Base-by-base conservation (phyloP, 35 echinoderm and acorn worm genomes). In the Diadema setosum region DNA sequence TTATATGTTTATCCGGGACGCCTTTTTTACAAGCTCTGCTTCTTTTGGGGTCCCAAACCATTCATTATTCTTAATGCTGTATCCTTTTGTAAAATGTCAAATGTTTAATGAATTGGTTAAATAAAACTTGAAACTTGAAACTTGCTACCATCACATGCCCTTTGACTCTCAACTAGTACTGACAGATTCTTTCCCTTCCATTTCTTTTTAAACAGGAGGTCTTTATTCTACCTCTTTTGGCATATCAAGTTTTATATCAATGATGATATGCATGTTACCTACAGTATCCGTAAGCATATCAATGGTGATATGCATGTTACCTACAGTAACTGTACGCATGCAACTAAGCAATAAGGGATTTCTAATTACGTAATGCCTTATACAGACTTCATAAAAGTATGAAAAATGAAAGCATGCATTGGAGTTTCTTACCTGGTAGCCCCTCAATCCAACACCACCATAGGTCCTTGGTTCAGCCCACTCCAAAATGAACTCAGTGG, bases 401-500 rank as follows among this genome's bases (percentile, higher is more conserved):
- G n/a, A 11, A 9, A 52, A 52, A 52, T 52, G 9, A 52, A 11
- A 9, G 9, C n/a, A 11, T 52, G 48, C 48, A 52, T 11, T 52
- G n/a, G 48, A 9, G 9, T n/a, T 52, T 1, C 73, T 12, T 87
- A 95, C 94, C 94, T 92, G 94, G 55, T 88, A 97, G 21, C 95
- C 95, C 24, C 84, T 65, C 14, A 94, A 30, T 39, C 69, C 60
- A 42, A 90, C 81, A 27, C 87, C 91, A 56, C 91, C 95, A 94
- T 88, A 93, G 24, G 93, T 61, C 65, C 91, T 93, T 16, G 95
- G 95, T 58, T 87, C 88, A 39, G 87, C 84, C 95, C 95, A 97
- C 45, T 97, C 91, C 46, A 97, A 37, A 11, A 93, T 84, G 58
- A 91, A 84, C 36, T 97, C 87, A 49, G 58, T 75, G 45, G 70